These are phyloP conservation scores for Anhinga rufa DNA, from an alignment of 2,113 vertebrate species.

Conservation along the genomic window DNA sequence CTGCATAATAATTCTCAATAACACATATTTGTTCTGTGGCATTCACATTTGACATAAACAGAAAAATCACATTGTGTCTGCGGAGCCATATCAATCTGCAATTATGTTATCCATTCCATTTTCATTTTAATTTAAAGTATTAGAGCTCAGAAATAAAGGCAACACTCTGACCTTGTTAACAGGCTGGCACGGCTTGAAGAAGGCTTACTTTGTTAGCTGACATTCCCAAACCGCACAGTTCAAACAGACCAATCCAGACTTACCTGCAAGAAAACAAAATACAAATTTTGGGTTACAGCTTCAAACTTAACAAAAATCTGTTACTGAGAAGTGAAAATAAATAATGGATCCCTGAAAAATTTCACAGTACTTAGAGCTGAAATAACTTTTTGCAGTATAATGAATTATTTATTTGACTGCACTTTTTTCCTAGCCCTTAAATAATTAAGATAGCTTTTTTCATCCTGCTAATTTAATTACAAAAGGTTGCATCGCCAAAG, in stretches of 20 bases:
- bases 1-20: neutral
- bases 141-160: neutral
- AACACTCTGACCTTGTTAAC: slow-evolving; percentile 43
- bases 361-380: neutral
- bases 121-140: neutral
- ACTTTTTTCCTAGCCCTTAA: neutral
- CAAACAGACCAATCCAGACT: slow-evolving; percentile 61
- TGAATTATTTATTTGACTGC: neutral
- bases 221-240: slow-evolving; percentile 24
- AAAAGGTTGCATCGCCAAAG: neutral
- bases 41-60: neutral
- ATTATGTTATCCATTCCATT: neutral
- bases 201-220: slow-evolving; percentile 66
- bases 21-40: neutral
- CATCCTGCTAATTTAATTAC: neutral
- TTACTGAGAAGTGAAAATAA: neutral
- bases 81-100: neutral
- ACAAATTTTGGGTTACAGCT: slow-evolving; percentile 27
- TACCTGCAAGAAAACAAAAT: slow-evolving; percentile 71
- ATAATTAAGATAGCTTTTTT: neutral
- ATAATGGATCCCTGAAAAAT: neutral
- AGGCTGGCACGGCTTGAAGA: slow-evolving; percentile 34
- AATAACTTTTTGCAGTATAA: neutral
- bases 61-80: neutral
- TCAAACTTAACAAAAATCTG: neutral